Base-by-base conservation (phyloP, 2,888 invertebrate species). In the Limenitis camilla region DNA sequence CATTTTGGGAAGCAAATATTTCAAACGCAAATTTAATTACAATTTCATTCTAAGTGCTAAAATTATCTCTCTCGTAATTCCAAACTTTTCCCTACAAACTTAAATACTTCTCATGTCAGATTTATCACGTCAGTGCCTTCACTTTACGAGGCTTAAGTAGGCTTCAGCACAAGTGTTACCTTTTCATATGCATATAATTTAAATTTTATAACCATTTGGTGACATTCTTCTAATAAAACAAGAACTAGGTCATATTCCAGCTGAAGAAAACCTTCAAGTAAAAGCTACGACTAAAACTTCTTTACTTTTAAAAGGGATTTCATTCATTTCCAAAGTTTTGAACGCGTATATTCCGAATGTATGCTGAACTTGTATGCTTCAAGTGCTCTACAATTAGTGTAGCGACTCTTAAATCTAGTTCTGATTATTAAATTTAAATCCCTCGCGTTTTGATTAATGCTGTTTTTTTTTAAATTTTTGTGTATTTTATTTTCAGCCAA, bases 401-500 rank as follows among this genome's bases (percentile, higher is more conserved):
- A 19, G 19, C 19, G 30, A 45, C 45, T 45, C 35, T 38, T 9
- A 35, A 36, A 30, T 45, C 29, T 6, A 19, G 10, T 9, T 29
- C n/a, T 36, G 27, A 36, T 10, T 36, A 6, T 10, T 9, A 36
- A 7, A 8, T 31, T 30, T 27, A 33, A n/a, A n/a, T n/a, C n/a
- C n/a, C n/a, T n/a, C n/a, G n/a, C n/a, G n/a, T n/a, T n/a, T n/a
- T n/a, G n/a, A n/a, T n/a, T n/a, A n/a, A n/a, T n/a, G n/a, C n/a
- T n/a, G n/a, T n/a, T n/a, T n/a, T n/a, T n/a, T 4, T 40, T 28
- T 6, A n/a, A 40, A 35, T 11, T 1, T 45, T 1, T 46, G 1
- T 6, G 7, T 7, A 31, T 6, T 40, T 40, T 52, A 51, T 40
- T 89, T 90, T 43, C 83, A 95, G 94, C 94, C 94, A 54, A 92